Evolutionary conservation across 37 sponge, comb jelly and placozoan species (phyloP).

Genomic region (Lycopodina hypogea): DNA sequence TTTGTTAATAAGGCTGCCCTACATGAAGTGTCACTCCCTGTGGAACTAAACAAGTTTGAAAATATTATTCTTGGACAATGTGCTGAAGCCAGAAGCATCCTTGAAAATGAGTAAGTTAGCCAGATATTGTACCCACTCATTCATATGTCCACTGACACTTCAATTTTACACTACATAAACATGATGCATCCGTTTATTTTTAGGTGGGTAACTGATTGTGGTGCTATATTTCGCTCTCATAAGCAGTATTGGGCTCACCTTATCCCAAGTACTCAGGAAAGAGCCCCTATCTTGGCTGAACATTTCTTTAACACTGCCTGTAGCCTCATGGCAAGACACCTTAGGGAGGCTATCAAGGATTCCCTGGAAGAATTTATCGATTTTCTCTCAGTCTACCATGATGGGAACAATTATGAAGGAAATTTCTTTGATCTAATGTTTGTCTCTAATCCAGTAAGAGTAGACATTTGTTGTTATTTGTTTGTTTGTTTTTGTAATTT

Average conservation of each 20-base stretch:
- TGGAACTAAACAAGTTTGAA: constrained; percentile 65
- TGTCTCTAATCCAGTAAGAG: constrained; percentile 45
- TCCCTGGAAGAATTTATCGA: constrained; percentile 77
- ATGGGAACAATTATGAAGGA: constrained; percentile 73
- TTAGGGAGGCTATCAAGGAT: constrained; percentile 77
- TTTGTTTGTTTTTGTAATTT: too few relatives aligned
- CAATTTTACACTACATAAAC: background rate
- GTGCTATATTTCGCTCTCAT: constrained; percentile 61
- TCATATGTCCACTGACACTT: background rate
- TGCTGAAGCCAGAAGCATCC: constrained; percentile 31
- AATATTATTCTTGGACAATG: constrained; percentile 59
- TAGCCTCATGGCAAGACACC: constrained; percentile 85
- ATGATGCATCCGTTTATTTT: background rate
- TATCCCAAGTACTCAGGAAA: constrained; percentile 51
- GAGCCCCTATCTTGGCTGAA: constrained; percentile 72
- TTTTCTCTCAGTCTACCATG: constrained; percentile 65
- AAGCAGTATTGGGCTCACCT: constrained; percentile 76
- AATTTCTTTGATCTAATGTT: constrained; percentile 48
- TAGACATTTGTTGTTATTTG: too few relatives aligned
- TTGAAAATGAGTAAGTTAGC: constrained; percentile 45
- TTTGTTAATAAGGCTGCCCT: constrained; percentile 55
- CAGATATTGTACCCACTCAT: background rate
- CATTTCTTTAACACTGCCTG: constrained; percentile 87
- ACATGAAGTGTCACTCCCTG: constrained; percentile 16
- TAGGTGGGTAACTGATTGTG: constrained; percentile 91